These are phyloP conservation scores for Morphnarchus princeps DNA, from an alignment of 2,113 vertebrate genomes.

Conservation along the genomic window DNA sequence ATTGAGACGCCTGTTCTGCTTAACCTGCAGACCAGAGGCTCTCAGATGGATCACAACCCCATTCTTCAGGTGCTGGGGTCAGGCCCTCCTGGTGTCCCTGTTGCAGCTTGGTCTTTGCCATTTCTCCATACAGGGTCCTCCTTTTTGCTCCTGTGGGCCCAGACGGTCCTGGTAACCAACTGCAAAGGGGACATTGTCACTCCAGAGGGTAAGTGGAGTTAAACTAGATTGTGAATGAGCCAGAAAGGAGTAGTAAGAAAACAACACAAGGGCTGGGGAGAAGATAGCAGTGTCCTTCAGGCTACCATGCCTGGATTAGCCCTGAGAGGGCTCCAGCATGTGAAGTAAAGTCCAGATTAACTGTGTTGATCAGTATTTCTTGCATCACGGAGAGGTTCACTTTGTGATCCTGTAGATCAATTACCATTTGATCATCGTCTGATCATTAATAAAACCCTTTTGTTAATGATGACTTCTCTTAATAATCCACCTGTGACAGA, in stretches of 20 bases:
- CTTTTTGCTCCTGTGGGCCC: neutral
- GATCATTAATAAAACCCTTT: neutral
- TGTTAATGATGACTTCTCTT: neutral
- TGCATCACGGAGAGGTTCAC: neutral
- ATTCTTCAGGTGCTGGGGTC: neutral
- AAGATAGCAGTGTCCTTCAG: neutral
- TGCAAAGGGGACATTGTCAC: neutral
- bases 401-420: neutral
- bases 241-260: neutral
- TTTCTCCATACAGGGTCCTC: neutral
- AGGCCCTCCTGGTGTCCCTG: neutral
- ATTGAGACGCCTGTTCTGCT: neutral
- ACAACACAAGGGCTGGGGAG: neutral
- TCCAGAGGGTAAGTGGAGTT: neutral
- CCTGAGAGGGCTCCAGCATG: neutral
- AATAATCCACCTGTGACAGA: neutral
- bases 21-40: neutral
- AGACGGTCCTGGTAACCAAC: neutral
- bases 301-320: neutral
- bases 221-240: rapidly evolving
- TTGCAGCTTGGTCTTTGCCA: neutral
- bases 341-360: neutral
- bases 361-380: neutral
- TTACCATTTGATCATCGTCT: neutral
- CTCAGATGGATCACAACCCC: neutral